Base-by-base conservation (phyloP, 1,140 invertebrate species). In the Bombus sibiricus region DNA sequence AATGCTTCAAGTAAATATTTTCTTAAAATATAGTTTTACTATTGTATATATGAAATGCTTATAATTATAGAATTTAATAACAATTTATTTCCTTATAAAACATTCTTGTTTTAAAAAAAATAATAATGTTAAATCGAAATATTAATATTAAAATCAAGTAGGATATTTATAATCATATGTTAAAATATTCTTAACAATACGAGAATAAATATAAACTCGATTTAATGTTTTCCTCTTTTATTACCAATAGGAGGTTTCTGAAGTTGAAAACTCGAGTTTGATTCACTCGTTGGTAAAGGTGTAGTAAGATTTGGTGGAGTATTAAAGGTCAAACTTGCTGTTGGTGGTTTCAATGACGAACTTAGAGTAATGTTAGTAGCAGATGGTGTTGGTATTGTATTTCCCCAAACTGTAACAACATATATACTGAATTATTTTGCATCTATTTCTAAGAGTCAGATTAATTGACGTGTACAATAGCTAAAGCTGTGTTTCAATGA, bases 211-310 rank as follows among this genome's bases (percentile, higher is more conserved):
- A 57, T 41, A 64, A 43, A 53, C n/a, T 39, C 6, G 59, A 28
- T 87, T 95, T 90, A 97, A 94, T 97, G 96, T 92, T 97, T 97
- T 64, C 96, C 96, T 89, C 97, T 93, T 95, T 98, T 98, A 91
- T 96, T 96, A 64, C 96, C 96, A 69, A 95, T 93, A 4, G 97
- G 97, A 68, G 97, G 97, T 91, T 97, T 97, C 93, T 97, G 97
- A 15, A 97, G 95, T 92, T 97, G 96, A 94, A 97, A 97, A 90
- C 92, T 94, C 4, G 94, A 93, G 83, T 84, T 93, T 13, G 93
- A 71, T 81, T 94, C 94, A 10, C 89, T 92, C 10, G 91, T 78
- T 59, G 94, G 88, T 57, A 95, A 89, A 68, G 94, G 94, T 77
- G 94, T 92, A 25, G 94, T 95, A 32, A 95, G 83, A 87, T 95